phyloP scores from a whole-genome alignment of 2,888 invertebrate species.

The Sinhomidia bicolor region DNA sequence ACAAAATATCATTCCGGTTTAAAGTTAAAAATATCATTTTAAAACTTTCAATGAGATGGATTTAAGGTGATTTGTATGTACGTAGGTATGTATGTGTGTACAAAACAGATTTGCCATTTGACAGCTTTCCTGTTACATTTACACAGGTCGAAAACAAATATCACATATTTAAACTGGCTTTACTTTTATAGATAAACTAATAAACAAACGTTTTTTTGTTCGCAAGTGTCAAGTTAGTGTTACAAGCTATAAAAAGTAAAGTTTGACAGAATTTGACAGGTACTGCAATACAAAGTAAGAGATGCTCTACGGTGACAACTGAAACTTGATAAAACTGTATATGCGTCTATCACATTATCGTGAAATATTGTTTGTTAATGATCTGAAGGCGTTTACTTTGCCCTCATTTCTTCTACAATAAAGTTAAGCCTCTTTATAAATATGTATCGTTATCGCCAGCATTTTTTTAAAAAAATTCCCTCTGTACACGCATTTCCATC shows the following conservation, averaged over 20 bases:
- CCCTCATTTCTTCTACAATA: constrained; percentile 17
- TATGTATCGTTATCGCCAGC: background rate
- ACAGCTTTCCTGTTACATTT: constrained; percentile 1
- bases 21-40: too few species aligned
- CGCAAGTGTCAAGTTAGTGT: constrained; percentile 22
- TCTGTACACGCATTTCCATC: background rate
- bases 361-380: constrained; percentile 20
- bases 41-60: too few species aligned
- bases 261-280: constrained; percentile 40
- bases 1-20: too few species aligned
- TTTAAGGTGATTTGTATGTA: too few species aligned
- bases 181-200: too few species aligned
- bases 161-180: background rate
- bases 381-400: constrained; percentile 50
- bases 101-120: background rate
- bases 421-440: too few species aligned
- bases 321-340: constrained; percentile 31
- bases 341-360: background rate
- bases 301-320: constrained; percentile 25
- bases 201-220: too few species aligned
- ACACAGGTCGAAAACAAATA: constrained; percentile 10
- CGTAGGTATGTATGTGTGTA: too few species aligned
- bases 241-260: constrained; percentile 22
- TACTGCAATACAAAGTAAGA: background rate
- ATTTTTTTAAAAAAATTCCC: too few species aligned